Base-by-base conservation (phyloP, 2,888 invertebrate species). In the Aethes cnicana region DNA sequence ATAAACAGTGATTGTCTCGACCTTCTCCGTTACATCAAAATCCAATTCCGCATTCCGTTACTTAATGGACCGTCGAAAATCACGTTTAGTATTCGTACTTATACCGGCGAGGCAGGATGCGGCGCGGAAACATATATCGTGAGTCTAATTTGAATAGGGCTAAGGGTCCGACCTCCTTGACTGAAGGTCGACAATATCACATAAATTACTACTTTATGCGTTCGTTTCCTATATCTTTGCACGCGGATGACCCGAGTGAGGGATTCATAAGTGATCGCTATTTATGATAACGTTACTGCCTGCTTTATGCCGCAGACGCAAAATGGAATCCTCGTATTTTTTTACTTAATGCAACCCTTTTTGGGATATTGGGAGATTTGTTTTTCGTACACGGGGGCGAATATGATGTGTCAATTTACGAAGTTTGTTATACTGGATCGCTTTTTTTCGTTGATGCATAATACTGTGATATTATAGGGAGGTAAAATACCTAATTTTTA, bases 141-240 rank as follows among this genome's bases (percentile, higher is more conserved):
- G 59, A 58, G 65, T 69, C 66, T 78, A 78, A 80, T 79, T 79
- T 81, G 78, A 81, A 81, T 78, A 78, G 77, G 69, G 63, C 60
- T 62, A 63, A 65, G 71, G 73, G 71, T 69, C 65, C 60, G 61
- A 47, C 57, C 64, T 65, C 63, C 69, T 71, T 71, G 70, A 74
- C 68, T 73, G 69, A 70, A 72, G 79, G 76, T 73, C 72, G 68
- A 66, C 68, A 69, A 66, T 73, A 72, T 74, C 72, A 73, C 75
- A 76, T 81, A 79, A 78, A 77, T 77, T 74, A 73, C 72, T 74
- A 66, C 66, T 74, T 73, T 77, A 76, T 76, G 69, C 65, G 68
- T 70, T 73, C 73, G 67, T 67, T 65, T 64, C 72, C 64, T 65
- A 66, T 67, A 64, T 66, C 62, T 59, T 35, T 49, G 47, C 58